Percentiles rank a stretch among this genome's conserved stretches.
Conservation (phyloP, 2,113 vertebrate genomes). For the Odontesthes bonariensis region DNA sequence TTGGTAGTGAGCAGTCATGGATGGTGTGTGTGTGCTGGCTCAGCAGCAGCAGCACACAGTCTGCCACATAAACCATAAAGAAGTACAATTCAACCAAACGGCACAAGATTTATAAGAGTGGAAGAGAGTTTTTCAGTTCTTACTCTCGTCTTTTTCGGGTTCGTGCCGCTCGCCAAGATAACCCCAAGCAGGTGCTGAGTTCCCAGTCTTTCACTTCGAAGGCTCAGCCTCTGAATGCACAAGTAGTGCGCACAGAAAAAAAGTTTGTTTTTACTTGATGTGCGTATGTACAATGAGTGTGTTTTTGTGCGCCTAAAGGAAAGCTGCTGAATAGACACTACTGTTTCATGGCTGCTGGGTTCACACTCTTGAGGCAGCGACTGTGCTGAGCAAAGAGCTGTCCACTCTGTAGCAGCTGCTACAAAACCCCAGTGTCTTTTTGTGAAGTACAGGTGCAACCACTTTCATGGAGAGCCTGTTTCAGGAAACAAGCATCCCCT, state of each 20-base stretch:
- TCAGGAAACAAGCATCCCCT: not conserved
- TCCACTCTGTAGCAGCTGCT: not conserved
- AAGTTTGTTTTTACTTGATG: conserved; percentile 27
- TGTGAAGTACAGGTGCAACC: conserved; percentile 2
- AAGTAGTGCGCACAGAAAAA: conserved; percentile 13
- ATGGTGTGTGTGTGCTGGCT: conserved; percentile 42
- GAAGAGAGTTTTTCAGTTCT: not conserved
- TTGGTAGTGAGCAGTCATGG: conserved; percentile 43
- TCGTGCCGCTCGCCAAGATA: conserved; percentile 1
- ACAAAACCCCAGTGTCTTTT: conserved; percentile 7
- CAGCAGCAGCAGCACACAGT: conserved; percentile 48
- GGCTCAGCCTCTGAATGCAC: not conserved
- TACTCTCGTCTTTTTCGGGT: not conserved
- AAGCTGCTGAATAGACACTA: conserved; percentile 51
- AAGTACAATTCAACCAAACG: conserved; percentile 27
- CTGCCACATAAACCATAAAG: conserved; percentile 35
- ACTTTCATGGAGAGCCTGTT: not conserved
- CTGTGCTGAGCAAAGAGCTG: conserved; percentile 9
- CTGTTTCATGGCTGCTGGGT: conserved; percentile 31
- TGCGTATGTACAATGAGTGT: conserved; percentile 15
- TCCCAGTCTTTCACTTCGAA: conserved; percentile 29
- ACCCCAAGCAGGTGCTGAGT: conserved; percentile 36
- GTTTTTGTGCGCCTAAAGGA: conserved; percentile 7
- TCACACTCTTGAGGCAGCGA: conserved; percentile 6
- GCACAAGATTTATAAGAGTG: conserved; percentile 14